Evolutionary conservation across 2,113 vertebrate species (phyloP), one percentile per base, ranked within the genome.

Genomic region (Tichodroma muraria): DNA sequence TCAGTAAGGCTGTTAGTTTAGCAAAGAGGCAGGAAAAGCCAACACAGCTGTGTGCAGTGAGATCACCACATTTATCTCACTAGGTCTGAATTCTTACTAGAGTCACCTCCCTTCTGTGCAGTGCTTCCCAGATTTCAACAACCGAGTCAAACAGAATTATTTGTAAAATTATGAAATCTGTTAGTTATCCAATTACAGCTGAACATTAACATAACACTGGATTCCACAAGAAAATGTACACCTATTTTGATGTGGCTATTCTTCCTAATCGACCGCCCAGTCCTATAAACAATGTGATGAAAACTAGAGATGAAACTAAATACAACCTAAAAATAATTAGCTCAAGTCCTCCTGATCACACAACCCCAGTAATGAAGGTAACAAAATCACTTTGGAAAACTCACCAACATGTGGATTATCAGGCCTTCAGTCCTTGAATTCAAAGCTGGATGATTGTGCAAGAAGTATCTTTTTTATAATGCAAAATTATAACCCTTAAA

Each of bases 1-100:
- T 76, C 47, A 60, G 15, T 13, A 42, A 49, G 27, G 53, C 57
- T 86, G 42, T 83, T 72, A 81, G 47, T 63, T 91, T 64, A 91
- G 86, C 59, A 73, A 45, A 85, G 60, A 47, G 65, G 69, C 37
- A 90, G 92, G 76, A 92, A 93, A 96, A 87, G 86, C 86, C 96
- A 96, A 79, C 80, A 88, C 94, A 97, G 94, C 95, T 97, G 96
- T 0, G 0, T 38, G 47, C 35, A 93, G 69, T 97, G 96, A 97
- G 94, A 91, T 96, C 94, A 96, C 85, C 85, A 82, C 35, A 6
- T 94, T 97, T 89, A 95, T 90, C 94, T 97, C 97, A 97, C 59
- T 71, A 73, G 27, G 80, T 54, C 79, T 94, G 70, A 88, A 95
- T 83, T 95, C 71, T 89, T 38, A 23, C 37, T 53, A 56, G 15